Evolutionary conservation across 2,113 vertebrate species (phyloP).

Genomic region (Podocnemis expansa): DNA sequence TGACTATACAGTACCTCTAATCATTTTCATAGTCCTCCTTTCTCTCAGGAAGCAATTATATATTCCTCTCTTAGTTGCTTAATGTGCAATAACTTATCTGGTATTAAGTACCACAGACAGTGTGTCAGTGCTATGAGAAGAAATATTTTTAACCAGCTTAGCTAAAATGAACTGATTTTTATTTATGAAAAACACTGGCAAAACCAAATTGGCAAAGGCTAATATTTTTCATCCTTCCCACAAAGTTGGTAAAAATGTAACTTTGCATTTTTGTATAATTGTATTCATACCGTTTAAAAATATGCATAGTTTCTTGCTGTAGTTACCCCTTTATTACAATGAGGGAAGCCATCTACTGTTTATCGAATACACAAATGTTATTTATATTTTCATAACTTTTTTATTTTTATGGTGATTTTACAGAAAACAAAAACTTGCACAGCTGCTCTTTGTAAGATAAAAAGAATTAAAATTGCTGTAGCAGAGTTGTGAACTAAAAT

Average conservation of each 20-base stretch:
- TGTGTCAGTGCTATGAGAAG: neutral
- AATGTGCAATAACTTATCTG: neutral
- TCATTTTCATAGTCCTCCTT: neutral
- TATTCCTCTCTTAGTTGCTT: neutral
- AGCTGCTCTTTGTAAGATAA: constrained; percentile 72
- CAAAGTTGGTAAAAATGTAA: neutral
- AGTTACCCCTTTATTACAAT: neutral
- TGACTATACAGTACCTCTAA: neutral
- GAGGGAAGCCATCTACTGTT: neutral
- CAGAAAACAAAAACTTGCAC: constrained; percentile 58
- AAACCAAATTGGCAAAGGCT: neutral
- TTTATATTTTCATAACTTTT: constrained; percentile 52
- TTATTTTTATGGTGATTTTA: constrained; percentile 59
- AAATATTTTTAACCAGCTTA: neutral
- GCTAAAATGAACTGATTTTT: constrained; percentile 31
- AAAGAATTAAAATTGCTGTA: constrained; percentile 63
- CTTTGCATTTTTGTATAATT: neutral
- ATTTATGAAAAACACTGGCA: neutral
- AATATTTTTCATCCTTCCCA: neutral
- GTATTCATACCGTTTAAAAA: neutral
- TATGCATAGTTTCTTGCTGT: neutral
- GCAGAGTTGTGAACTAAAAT: constrained; percentile 35
- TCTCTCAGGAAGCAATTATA: neutral
- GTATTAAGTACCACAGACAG: neutral
- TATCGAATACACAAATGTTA: constrained; percentile 28